Conservation (phyloP, 2,888 invertebrate genomes). For the Leptinotarsa juncta region DNA sequence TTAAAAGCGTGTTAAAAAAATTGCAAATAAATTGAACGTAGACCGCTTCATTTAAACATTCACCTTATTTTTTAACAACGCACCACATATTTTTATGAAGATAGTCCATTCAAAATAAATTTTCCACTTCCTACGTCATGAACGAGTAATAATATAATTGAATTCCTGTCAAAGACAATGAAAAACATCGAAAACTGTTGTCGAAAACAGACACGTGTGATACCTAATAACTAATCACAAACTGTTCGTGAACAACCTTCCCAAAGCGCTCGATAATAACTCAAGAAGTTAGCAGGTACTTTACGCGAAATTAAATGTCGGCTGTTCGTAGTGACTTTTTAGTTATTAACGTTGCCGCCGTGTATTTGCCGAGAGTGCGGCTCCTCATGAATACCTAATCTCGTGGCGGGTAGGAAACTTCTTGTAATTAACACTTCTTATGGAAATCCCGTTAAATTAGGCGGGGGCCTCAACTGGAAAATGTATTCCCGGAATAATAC, state of each 20-base stretch:
- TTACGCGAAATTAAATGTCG: conserved; percentile 42
- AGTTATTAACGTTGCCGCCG: conserved; percentile 42
- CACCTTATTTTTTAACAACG: no score
- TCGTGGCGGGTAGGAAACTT: conserved; percentile 51
- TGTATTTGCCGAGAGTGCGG: conserved; percentile 36
- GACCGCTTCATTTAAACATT: no score
- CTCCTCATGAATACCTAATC: conserved; percentile 58
- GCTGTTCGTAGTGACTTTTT: conserved; percentile 43
- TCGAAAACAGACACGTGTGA: neutral
- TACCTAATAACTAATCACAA: neutral
- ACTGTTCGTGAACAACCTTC: neutral
- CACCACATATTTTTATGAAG: no score
- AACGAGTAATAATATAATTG: no score
- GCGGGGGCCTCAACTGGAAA: conserved; percentile 58
- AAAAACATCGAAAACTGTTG: neutral
- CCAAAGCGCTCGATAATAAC: conserved; percentile 31
- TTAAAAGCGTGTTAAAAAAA: no score
- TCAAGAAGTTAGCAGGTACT: conserved; percentile 35
- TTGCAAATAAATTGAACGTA: no score
- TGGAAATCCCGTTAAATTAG: conserved; percentile 61
- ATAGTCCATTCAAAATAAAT: no score
- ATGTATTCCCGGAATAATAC: conserved; percentile 59
- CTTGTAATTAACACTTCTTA: conserved; percentile 62
- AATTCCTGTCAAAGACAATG: neutral
- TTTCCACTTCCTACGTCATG: no score